phyloP scores from a whole-genome alignment of 1,140 invertebrate genomes.

The Copidosoma floridanum region DNA sequence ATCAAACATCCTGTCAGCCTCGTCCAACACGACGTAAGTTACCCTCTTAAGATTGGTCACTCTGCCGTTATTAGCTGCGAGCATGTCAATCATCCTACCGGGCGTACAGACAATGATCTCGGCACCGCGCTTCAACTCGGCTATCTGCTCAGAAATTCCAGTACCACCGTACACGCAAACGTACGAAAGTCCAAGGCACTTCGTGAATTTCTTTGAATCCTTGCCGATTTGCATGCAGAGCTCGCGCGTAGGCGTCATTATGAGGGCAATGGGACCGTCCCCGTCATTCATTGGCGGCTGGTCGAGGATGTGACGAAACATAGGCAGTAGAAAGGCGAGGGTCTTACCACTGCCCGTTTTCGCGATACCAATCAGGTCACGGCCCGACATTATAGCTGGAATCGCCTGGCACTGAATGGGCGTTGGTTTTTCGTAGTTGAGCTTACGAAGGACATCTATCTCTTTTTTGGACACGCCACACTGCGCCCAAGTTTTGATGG shows the following conservation, averaged over 20 bases:
- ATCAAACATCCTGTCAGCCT: conserved; percentile 99
- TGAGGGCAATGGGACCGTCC: conserved; percentile 94
- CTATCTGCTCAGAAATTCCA: conserved; percentile 95
- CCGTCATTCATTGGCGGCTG: conserved; percentile 90
- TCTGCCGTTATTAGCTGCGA: conserved; percentile 94
- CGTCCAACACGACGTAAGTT: conserved; percentile 97
- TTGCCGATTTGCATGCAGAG: conserved; percentile 98
- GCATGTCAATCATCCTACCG: conserved; percentile 99
- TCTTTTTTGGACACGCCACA: conserved; percentile 97
- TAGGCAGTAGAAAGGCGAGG: conserved; percentile 94
- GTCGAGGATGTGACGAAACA: conserved; percentile 97
- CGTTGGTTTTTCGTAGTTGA: conserved; percentile 95
- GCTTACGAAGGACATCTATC: conserved; percentile 88
- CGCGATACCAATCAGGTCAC: conserved; percentile 98
- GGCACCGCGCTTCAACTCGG: conserved; percentile 94
- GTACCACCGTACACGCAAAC: conserved; percentile 99
- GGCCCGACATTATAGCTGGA: conserved; percentile 96
- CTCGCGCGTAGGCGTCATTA: conserved; percentile 98
- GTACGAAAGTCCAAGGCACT: conserved; percentile 78
- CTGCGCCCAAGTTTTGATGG: conserved; percentile 97
- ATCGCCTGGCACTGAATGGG: conserved; percentile 98
- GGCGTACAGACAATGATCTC: conserved; percentile 99
- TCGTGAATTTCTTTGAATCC: conserved; percentile 95
- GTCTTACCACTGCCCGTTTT: conserved; percentile 99
- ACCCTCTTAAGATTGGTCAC: conserved; percentile 95